phyloP scores from a whole-genome alignment of 2,797 vertebrate genomes.

The Taenioides sp. region DNA sequence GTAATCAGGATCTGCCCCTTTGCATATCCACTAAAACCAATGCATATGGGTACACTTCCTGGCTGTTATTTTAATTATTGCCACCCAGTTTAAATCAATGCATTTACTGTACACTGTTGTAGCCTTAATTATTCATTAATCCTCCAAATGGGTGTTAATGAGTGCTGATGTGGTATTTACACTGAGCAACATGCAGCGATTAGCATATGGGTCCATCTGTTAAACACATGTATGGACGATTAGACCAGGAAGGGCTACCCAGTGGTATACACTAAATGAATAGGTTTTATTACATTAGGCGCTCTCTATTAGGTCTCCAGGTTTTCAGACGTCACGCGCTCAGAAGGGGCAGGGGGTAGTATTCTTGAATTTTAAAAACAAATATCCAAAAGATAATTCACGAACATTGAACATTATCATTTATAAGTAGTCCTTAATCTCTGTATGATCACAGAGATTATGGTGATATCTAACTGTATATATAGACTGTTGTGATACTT shows the following conservation, averaged over 20 bases:
- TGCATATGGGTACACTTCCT: background rate
- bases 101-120: conserved; percentile 6
- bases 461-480: too few relatives aligned
- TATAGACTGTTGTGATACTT: too few relatives aligned
- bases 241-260: background rate
- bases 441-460: too few relatives aligned
- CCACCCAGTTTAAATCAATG: background rate
- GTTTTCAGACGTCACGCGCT: background rate
- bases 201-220: conserved; percentile 14
- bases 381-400: background rate
- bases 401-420: too few relatives aligned
- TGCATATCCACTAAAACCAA: background rate
- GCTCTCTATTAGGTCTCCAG: background rate
- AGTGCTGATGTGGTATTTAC: conserved; percentile 10
- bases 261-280: background rate
- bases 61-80: background rate
- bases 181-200: conserved; percentile 4
- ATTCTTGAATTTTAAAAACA: background rate
- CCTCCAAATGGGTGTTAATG: conserved; percentile 11
- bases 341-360: background rate
- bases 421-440: too few relatives aligned
- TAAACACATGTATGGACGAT: background rate
- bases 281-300: background rate
- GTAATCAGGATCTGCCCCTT: background rate
- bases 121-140: conserved; percentile 1